Evolutionary conservation across 2,797 vertebrate genomes (phyloP).

Genomic region (Scolopax rusticola): DNA sequence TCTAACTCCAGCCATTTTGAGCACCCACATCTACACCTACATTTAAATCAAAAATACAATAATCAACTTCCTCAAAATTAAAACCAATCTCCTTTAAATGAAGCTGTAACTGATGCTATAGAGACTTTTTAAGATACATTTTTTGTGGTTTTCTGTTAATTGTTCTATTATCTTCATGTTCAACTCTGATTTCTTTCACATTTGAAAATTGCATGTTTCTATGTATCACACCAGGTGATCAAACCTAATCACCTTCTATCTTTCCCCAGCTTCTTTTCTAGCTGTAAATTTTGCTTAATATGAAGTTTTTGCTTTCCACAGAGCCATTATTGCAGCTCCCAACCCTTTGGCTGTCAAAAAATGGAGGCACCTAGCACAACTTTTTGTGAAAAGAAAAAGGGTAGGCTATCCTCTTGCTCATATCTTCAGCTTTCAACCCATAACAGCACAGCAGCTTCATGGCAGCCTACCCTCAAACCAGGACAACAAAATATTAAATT

Average conservation of each 20-base stretch:
- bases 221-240: not conserved
- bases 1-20: not conserved
- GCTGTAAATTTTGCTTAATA: not conserved
- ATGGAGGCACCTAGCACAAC: not conserved
- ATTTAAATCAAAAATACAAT: not conserved
- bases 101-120: not conserved
- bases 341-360: not conserved
- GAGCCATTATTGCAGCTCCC: not conserved
- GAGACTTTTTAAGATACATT: not conserved
- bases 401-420: not conserved
- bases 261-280: not conserved
- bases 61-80: not conserved
- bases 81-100: not conserved
- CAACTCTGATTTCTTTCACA: not conserved
- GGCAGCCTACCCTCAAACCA: not conserved
- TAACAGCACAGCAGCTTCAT: not conserved
- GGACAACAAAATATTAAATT: not conserved
- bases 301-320: not conserved
- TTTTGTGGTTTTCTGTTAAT: not conserved
- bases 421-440: not conserved
- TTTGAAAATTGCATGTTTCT: not conserved
- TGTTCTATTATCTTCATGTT: not conserved
- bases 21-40: not conserved
- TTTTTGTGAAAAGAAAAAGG: not conserved
- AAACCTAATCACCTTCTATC: not conserved